Conservation (phyloP, 1,140 invertebrate genomes). For the Cherax destructor region DNA sequence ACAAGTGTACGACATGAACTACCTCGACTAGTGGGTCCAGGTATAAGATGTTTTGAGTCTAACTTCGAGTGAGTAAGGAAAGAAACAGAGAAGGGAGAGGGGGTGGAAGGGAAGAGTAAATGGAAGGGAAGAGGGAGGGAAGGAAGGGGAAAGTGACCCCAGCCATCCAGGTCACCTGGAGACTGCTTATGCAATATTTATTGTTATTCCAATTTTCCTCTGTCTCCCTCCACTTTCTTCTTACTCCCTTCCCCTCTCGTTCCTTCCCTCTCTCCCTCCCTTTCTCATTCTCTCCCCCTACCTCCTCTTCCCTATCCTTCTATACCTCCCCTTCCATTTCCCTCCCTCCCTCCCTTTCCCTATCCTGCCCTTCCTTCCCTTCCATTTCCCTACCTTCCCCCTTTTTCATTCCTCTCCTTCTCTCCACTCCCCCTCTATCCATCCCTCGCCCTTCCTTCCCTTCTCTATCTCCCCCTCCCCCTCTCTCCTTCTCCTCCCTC, state of each 20-base stretch:
- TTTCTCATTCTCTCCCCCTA: background rate
- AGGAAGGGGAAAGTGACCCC: too few species aligned
- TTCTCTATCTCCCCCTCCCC: slow-evolving; percentile 11
- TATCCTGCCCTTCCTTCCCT: background rate
- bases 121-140: too few species aligned
- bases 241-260: background rate
- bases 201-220: too few species aligned
- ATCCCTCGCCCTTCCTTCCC: background rate
- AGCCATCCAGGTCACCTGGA: too few species aligned
- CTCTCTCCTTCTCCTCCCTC: slow-evolving; percentile 4
- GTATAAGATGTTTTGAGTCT: too few species aligned
- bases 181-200: too few species aligned
- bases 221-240: background rate
- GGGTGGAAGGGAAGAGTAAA: too few species aligned
- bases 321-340: background rate
- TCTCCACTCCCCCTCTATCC: slow-evolving; percentile 5
- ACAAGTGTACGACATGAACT: too few species aligned
- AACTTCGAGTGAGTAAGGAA: too few species aligned
- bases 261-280: slow-evolving; percentile 1
- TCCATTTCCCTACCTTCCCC: background rate
- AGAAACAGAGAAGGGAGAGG: too few species aligned
- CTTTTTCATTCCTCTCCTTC: slow-evolving; percentile 10
- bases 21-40: too few species aligned
- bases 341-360: slow-evolving; percentile 6
- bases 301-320: background rate